Base-by-base conservation (phyloP, 2,113 vertebrate species). In the Ifrita kowaldi region DNA sequence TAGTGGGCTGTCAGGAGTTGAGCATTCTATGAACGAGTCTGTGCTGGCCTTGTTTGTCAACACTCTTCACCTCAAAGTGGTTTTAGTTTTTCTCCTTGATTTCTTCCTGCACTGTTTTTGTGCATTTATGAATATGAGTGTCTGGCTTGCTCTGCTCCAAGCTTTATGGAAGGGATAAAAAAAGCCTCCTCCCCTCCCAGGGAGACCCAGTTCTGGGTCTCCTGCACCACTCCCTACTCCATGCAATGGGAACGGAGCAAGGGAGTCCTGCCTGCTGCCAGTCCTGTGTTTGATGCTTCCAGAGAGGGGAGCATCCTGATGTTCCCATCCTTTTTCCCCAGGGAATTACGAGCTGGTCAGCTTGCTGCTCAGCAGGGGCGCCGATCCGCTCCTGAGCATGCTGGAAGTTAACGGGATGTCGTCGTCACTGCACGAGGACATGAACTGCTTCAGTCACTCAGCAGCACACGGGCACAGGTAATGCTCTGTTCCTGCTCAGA, bases 391-490 rank as follows among this genome's bases (percentile, higher is more conserved):
- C 63, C 98, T 99, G 60, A 99, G 98, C 91, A 98, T 98, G 96
- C 96, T 98, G 2, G 99, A 99, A 32, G 98, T 99, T 91, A 99
- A 98, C 0, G 98, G 98, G 5, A 98, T 99, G 87, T 99, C 99
- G 0, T 98, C 99, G 0, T 99, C 99, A 0, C 98, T 99, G 10
- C 99, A 99, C 0, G 99, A 99, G 89, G 98, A 99, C 37, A 99
- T 99, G 99, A 99, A 99, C 89, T 99, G 99, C 97, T 99, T 99
- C 98, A 99, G 99, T 90, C 99, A 99, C 47, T 99, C 99, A 0
- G 99, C 99, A 0, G 99, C 99, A 28, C 99, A 99, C 0, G 99
- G 99, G 79, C 99, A 99, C 98, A 99, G 99, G 99, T 99, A 96
- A 12, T 9, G 37, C 42, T 42, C 62, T 8, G 1, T 1, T 41